phyloP scores from a whole-genome alignment of 2,113 vertebrate species.

The Psettodes erumei region DNA sequence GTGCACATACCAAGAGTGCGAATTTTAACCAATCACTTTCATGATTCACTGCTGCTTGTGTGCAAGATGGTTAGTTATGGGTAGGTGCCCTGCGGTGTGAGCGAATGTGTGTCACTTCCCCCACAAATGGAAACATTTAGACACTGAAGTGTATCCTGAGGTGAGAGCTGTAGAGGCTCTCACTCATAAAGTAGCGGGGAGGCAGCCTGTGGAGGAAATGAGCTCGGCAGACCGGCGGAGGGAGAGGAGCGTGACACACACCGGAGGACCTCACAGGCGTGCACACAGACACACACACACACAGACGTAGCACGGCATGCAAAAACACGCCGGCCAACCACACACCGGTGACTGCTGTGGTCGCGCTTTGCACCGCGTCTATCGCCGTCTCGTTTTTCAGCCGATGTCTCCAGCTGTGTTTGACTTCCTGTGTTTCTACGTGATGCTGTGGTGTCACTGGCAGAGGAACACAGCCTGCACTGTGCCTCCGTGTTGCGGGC shows the following conservation, averaged over 20 bases:
- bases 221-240: conserved; percentile 75
- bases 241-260: conserved; percentile 66
- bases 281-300: conserved; percentile 20
- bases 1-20: neutral
- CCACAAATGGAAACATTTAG: conserved; percentile 83
- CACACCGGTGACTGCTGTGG: conserved; percentile 53
- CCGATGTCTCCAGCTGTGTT: conserved; percentile 63
- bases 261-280: conserved; percentile 73
- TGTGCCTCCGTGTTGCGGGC: conserved; percentile 41
- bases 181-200: conserved; percentile 81
- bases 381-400: conserved; percentile 46
- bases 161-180: conserved; percentile 80
- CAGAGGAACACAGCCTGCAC: conserved; percentile 38
- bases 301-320: conserved; percentile 34
- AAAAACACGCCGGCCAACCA: conserved; percentile 4
- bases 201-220: conserved; percentile 78
- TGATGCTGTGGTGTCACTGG: conserved; percentile 52
- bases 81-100: conserved; percentile 64
- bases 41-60: conserved; percentile 59
- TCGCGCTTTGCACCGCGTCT: conserved; percentile 28
- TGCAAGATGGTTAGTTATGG: conserved; percentile 64
- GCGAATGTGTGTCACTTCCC: conserved; percentile 79
- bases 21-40: conserved; percentile 58
- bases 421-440: conserved; percentile 58
- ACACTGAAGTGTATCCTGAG: conserved; percentile 79